Conservation (phyloP, 2,888 invertebrate genomes). For the Calameuta filiformis region DNA sequence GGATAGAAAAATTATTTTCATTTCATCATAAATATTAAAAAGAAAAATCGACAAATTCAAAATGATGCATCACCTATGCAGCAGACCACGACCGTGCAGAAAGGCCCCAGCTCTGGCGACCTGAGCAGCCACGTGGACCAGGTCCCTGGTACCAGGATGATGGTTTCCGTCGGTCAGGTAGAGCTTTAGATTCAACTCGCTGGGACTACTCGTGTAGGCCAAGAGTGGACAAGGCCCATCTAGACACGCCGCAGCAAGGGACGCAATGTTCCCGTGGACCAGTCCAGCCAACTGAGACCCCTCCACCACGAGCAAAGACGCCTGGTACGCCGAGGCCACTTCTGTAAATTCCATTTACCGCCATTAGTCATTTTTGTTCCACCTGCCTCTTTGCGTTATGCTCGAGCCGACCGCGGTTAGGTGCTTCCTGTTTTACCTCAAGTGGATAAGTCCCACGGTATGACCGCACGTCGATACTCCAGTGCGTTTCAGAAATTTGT, state of each 20-base stretch:
- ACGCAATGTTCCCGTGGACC: conserved; percentile 77
- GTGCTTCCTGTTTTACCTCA: conserved; percentile 12
- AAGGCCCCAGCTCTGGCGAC: conserved; percentile 87
- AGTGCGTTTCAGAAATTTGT: too few relatives aligned
- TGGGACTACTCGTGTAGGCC: conserved; percentile 74
- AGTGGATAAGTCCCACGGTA: conserved; percentile 12
- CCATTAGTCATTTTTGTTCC: neutral
- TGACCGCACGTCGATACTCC: too few relatives aligned
- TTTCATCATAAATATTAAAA: neutral
- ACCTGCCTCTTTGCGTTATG: conserved; percentile 5
- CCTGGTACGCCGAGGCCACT: conserved; percentile 78
- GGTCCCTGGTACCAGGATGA: conserved; percentile 76
- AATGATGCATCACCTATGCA: conserved; percentile 71
- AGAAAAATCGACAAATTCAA: too few relatives aligned
- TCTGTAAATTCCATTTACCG: conserved; percentile 65
- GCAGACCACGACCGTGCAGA: conserved; percentile 86
- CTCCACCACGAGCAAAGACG: conserved; percentile 78
- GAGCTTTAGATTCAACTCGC: conserved; percentile 60
- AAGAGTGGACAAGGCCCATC: conserved; percentile 73
- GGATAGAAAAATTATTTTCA: conserved; percentile 21
- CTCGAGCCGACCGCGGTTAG: neutral
- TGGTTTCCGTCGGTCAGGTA: conserved; percentile 64
- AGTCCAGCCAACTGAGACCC: conserved; percentile 80
- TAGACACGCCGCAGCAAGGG: conserved; percentile 77
- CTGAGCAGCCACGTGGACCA: conserved; percentile 88